These are phyloP conservation scores for Patiria pectinifera DNA, from an alignment of 53 echinoderm and acorn worm species.

Conservation along the genomic window DNA sequence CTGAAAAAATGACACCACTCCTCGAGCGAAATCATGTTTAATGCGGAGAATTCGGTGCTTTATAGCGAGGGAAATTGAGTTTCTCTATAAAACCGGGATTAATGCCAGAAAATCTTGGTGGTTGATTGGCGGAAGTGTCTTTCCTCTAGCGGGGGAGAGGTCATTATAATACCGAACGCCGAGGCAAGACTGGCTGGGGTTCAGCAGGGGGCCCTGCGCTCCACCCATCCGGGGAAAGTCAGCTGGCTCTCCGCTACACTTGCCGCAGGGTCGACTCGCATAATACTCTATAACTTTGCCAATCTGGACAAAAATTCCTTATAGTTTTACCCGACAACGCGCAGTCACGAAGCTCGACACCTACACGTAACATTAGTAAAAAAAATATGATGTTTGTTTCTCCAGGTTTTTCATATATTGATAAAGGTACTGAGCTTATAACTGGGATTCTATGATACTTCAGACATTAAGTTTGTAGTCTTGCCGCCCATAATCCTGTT, in stretches of 20 bases:
- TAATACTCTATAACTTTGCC: no score
- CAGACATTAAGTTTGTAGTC: no score
- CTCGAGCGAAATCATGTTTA: not conserved
- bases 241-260: not conserved
- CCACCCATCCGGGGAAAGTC: slow-evolving; percentile 52
- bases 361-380: no score
- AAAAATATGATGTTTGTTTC: no score
- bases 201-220: slow-evolving; percentile 11
- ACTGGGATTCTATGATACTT: no score
- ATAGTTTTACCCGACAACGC: no score
- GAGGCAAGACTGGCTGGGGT: slow-evolving; percentile 15
- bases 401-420: no score
- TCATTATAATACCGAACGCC: not conserved
- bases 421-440: no score
- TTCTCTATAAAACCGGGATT: not conserved
- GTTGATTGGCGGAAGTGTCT: not conserved
- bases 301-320: no score
- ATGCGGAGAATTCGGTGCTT: no score
- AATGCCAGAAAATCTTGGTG: not conserved
- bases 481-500: no score
- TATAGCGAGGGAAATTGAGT: not conserved
- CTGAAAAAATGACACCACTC: not conserved
- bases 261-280: not conserved
- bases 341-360: no score
- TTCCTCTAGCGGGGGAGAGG: not conserved